Evolutionary conservation across 2,113 vertebrate genomes (phyloP).

Genomic region (Rissa tridactyla): DNA sequence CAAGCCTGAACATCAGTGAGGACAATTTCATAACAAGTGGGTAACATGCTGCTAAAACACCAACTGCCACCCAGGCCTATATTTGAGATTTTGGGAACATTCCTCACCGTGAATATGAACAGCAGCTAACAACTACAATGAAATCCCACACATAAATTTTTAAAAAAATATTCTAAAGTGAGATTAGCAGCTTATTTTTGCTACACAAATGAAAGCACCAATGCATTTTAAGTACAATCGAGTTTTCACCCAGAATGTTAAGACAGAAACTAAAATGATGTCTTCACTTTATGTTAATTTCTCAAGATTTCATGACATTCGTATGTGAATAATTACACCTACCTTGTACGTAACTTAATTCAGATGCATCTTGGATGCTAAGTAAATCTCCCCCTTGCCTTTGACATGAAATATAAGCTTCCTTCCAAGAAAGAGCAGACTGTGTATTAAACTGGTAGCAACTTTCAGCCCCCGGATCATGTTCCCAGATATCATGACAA

Average conservation of each 20-base stretch:
- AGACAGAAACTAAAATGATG: not conserved
- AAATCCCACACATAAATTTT: not conserved
- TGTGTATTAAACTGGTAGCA: slow-evolving; percentile 90
- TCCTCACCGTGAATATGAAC: not conserved
- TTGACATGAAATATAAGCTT: slow-evolving; percentile 88
- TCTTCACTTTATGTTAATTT: not conserved
- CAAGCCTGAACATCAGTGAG: not conserved
- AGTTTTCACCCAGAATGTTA: not conserved
- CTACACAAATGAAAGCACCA: not conserved
- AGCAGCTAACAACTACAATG: not conserved
- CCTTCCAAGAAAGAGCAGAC: slow-evolving; percentile 86
- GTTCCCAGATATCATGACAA: slow-evolving; percentile 81
- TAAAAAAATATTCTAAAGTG: not conserved
- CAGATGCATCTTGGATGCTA: slow-evolving; percentile 76
- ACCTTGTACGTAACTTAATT: slow-evolving; percentile 78
- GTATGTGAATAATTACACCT: not conserved
- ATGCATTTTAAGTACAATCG: not conserved
- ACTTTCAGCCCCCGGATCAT: slow-evolving; percentile 62
- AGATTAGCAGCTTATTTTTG: not conserved
- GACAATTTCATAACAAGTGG: not conserved
- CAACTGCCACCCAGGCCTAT: not conserved
- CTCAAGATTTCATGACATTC: not conserved
- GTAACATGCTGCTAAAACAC: not conserved
- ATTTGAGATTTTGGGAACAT: not conserved
- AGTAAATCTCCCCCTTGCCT: slow-evolving; percentile 89